Evolutionary conservation across 2,113 vertebrate genomes (phyloP), one percentile per base, ranked within the genome.

Genomic region (Rhadina sibilatrix): DNA sequence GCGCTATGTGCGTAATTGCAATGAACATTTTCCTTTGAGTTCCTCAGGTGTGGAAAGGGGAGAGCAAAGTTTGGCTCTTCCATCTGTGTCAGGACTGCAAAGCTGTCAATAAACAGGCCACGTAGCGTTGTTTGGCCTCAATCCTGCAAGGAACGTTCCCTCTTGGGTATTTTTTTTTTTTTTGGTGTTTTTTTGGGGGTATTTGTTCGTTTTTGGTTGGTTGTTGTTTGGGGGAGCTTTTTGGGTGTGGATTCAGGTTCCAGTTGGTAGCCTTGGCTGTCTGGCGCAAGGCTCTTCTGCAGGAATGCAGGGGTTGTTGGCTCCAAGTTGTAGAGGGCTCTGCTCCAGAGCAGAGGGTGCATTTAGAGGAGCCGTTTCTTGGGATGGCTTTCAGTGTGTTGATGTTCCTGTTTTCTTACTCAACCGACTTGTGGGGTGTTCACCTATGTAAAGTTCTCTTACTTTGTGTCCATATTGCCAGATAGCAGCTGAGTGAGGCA

Each of bases 1-100:
- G 76, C 60, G 46, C 59, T 4, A 1, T 5, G 18, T 7, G 3
- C 1, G 0, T 37, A 49, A 42, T 50, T 5, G 1, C 60, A 19
- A 6, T 10, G 53, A 64, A 63, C 15, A 0, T 64, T 94, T 72
- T 59, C 37, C 57, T 54, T 44, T 2, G 2, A 47, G 47, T 84
- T 71, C 52, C 27, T 92, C 42, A 5, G 47, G 56, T 63, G 33
- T 78, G 56, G 52, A 74, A 63, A 66, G 35, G 40, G 75, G 27
- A 87, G 69, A 79, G 71, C 71, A 38, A 46, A 74, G 22, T 75
- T 37, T 33, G 49, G 37, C 57, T 91, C 56, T 53, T 85, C 65
- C 9, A 1, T 38, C 16, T 74, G 49, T 65, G n/a, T 66, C 0
- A 2, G 63, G 66, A 90, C 79, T 90, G 47, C 66, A 68, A 30